These are phyloP conservation scores for Ceratosolen solmsi DNA, from an alignment of 1,140 invertebrate species.

Conservation along the genomic window DNA sequence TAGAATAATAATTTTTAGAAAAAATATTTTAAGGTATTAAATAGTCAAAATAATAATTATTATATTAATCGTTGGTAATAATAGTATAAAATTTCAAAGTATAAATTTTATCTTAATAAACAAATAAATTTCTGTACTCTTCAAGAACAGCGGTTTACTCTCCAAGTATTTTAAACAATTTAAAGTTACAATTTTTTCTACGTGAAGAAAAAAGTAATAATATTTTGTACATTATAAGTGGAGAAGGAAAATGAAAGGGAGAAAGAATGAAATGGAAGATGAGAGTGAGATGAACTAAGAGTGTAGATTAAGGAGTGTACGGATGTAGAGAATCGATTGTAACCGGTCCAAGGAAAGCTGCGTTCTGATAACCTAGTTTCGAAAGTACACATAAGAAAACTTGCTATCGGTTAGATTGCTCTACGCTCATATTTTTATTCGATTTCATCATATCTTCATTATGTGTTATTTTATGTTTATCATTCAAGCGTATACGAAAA, in stretches of 20 bases:
- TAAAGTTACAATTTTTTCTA: too few relatives aligned
- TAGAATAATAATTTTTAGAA: too few relatives aligned
- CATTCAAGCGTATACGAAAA: too few relatives aligned
- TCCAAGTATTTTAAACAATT: too few relatives aligned
- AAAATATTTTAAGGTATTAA: too few relatives aligned
- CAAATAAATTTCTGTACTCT: too few relatives aligned
- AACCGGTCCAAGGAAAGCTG: constrained; percentile 71
- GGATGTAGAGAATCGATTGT: constrained; percentile 61
- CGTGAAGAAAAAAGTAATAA: not conserved
- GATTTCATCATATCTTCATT: constrained; percentile 61
- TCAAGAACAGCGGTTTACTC: not conserved
- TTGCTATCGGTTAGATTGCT: constrained; percentile 66
- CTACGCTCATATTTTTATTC: not conserved
- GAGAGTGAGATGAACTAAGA: constrained; percentile 10
- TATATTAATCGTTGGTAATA: too few relatives aligned
- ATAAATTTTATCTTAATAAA: too few relatives aligned
- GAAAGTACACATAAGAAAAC: constrained; percentile 38
- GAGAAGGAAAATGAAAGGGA: constrained; percentile 11
- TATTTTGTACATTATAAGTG: not conserved
- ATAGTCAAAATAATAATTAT: too few relatives aligned
- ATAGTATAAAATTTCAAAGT: too few relatives aligned
- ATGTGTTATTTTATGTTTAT: too few relatives aligned
- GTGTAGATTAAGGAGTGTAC: constrained; percentile 12
- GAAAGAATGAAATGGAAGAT: too few relatives aligned
- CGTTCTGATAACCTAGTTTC: constrained; percentile 73